phyloP scores from a whole-genome alignment of 2,888 invertebrate genomes.

The Pseudanteris insignis region DNA sequence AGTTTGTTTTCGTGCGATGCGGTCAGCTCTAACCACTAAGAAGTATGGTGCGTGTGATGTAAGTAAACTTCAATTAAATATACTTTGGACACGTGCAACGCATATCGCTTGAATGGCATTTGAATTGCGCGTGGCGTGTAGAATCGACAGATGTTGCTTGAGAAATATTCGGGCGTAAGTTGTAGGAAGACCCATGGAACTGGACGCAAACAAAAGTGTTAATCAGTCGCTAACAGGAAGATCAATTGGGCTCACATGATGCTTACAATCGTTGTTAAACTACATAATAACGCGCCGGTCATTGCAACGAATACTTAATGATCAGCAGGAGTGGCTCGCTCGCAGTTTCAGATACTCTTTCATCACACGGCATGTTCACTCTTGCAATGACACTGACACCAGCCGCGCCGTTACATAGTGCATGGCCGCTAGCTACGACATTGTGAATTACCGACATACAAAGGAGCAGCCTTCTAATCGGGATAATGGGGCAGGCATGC shows the following conservation, averaged over 20 bases:
- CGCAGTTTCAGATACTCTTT: slow-evolving; percentile 32
- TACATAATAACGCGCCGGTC: slow-evolving; percentile 41
- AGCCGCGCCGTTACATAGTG: slow-evolving; percentile 38
- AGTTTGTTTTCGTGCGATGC: too few relatives aligned
- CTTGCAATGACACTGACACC: slow-evolving; percentile 48
- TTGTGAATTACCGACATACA: slow-evolving; percentile 44
- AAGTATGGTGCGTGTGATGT: too few relatives aligned
- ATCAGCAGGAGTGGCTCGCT: slow-evolving; percentile 41
- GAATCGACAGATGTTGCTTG: too few relatives aligned
- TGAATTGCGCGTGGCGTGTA: neutral
- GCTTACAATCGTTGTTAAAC: slow-evolving; percentile 37
- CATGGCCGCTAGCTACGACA: slow-evolving; percentile 30
- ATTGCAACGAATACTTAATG: slow-evolving; percentile 42
- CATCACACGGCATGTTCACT: slow-evolving; percentile 33
- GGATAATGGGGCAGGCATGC: slow-evolving; percentile 49
- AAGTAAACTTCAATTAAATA: too few relatives aligned
- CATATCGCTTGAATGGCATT: too few relatives aligned
- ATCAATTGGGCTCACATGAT: slow-evolving; percentile 40
- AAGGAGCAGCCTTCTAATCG: slow-evolving; percentile 49
- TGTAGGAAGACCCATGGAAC: too few relatives aligned
- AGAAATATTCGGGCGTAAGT: too few relatives aligned
- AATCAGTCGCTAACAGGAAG: slow-evolving; percentile 38
- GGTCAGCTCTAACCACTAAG: too few relatives aligned
- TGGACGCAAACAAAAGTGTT: slow-evolving; percentile 31
- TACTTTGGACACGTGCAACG: too few relatives aligned